Conservation (phyloP, 2,797 vertebrate genomes). For the Furcifer pardalis region DNA sequence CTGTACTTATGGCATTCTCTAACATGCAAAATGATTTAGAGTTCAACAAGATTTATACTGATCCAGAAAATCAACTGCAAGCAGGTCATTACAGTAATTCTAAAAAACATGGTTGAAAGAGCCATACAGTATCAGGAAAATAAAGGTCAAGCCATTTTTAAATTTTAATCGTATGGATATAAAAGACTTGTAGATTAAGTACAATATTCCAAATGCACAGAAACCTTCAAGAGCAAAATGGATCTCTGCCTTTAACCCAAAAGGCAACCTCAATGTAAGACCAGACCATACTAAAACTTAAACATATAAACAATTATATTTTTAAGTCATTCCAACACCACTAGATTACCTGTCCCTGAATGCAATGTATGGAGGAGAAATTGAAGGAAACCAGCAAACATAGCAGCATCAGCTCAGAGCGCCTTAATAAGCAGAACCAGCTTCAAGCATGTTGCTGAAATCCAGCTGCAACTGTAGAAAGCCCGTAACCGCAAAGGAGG, state of each 20-base stretch:
- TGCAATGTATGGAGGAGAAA: constrained; percentile 73
- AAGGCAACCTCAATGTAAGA: constrained; percentile 40
- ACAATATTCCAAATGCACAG: constrained; percentile 37
- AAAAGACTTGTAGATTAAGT: constrained; percentile 40
- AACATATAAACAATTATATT: constrained; percentile 42
- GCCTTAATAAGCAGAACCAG: constrained; percentile 67
- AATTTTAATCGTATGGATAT: neutral
- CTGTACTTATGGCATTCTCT: constrained; percentile 10
- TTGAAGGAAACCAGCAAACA: constrained; percentile 78
- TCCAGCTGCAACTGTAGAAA: constrained; percentile 63
- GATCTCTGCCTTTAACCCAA: constrained; percentile 45
- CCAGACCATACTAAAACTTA: constrained; percentile 33
- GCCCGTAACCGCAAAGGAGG: constrained; percentile 47
- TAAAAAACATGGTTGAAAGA: constrained; percentile 34
- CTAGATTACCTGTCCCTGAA: constrained; percentile 80
- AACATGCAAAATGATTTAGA: constrained; percentile 36
- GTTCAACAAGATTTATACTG: constrained; percentile 12
- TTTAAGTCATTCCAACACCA: constrained; percentile 38
- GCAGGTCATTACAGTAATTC: neutral
- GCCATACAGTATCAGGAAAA: neutral
- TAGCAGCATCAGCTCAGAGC: constrained; percentile 70
- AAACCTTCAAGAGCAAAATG: constrained; percentile 53
- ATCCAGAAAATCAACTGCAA: constrained; percentile 31
- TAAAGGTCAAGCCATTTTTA: constrained; percentile 25
- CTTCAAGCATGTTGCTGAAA: constrained; percentile 66